These are phyloP conservation scores for Drosophila trichaetosa DNA, from an alignment of 2,888 invertebrate species.

Conservation along the genomic window DNA sequence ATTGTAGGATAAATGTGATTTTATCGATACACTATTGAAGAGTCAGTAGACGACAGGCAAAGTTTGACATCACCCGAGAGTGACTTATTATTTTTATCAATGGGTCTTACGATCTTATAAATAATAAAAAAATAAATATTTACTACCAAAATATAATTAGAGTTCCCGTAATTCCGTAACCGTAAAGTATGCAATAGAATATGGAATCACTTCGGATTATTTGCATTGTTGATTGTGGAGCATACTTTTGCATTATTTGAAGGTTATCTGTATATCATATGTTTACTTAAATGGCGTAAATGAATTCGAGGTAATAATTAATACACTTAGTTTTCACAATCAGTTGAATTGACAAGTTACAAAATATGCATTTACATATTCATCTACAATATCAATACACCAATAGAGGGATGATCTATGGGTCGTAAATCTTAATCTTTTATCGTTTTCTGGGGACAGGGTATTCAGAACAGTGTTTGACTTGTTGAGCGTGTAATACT, in stretches of 20 bases:
- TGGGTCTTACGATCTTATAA: neutral
- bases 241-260: constrained; percentile 19
- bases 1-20: neutral
- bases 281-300: neutral
- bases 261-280: neutral
- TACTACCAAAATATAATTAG: neutral
- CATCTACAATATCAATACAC: neutral
- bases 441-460: neutral
- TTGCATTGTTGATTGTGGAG: neutral
- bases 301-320: neutral
- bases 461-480: constrained; percentile 1
- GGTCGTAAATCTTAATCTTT: neutral
- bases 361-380: neutral
- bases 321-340: neutral
- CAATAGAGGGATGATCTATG: neutral
- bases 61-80: neutral
- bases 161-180: neutral
- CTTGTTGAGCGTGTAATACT: constrained; percentile 1
- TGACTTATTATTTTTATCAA: neutral
- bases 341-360: neutral
- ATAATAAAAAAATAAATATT: neutral
- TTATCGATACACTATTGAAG: neutral
- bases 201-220: neutral
- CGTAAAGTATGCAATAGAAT: constrained; percentile 28
- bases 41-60: neutral